Evolutionary conservation across 2,888 invertebrate species (phyloP), one percentile per base, ranked within the genome.

Genomic region (Criorhina ranunculi): DNA sequence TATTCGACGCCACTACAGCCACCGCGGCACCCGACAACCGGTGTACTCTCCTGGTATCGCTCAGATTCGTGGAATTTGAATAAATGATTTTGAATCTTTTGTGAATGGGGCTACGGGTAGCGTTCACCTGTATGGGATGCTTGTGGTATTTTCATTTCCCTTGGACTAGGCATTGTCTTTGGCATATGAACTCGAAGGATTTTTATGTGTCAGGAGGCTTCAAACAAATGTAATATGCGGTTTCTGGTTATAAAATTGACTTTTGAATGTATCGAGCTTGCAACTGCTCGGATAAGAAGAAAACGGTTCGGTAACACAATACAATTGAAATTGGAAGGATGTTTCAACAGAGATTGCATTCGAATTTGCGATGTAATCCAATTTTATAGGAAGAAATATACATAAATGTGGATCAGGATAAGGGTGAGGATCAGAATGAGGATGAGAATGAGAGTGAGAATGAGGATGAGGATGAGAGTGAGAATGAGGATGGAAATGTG

Each of bases 1-100:
- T 83, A 78, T 62, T 35, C 29, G 40, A 44, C 35, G 57, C 40
- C 46, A 7, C 4, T 7, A 11, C 37, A 15, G 5, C 29, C 2
- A 5, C 15, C 2, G 7, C 15, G 37, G 35, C 60, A 24, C 24
- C 42, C 17, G 11, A 15, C 29, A 35, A 35, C 12, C 37, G 19
- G 64, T 57, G 60, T 59, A 57, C 64, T 69, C 42, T 55, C 17
- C 29, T 53, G 67, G 62, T 69, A 79, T 79, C 79, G 57, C 57
- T 85, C 70, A 66, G 75, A 75, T 70, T 79, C 70, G 59, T 46
- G 40, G 59, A 75, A 75, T 85, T 85, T 85, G 80, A 80, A 80
- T 80, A 76, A 85, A 85, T 70, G 75, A 79, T 82, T 78, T 73
- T 17, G 66, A 46, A 79, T 67, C 75, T 79, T 64, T 42, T 51